Percentiles rank a stretch among this genome's conserved stretches.
These are phyloP conservation scores for Heliopora coerulea DNA, from an alignment of 92 coral and sea anemone species.

Conservation along the genomic window DNA sequence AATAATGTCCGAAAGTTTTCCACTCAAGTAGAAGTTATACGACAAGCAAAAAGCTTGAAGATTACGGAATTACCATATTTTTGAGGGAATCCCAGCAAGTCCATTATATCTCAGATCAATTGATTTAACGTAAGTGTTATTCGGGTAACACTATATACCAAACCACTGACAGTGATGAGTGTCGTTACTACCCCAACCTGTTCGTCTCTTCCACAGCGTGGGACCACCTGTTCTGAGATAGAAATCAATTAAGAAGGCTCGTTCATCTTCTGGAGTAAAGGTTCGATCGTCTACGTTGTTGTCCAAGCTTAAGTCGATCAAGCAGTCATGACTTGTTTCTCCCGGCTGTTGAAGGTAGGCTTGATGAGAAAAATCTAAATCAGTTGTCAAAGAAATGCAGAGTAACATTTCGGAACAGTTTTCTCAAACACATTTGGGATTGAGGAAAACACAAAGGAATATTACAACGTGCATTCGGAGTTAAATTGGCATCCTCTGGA, in stretches of 20 bases:
- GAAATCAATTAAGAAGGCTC: constrained; percentile 56
- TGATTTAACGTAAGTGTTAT: constrained; percentile 56
- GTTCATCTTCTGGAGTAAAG: constrained; percentile 61
- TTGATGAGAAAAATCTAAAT: not conserved
- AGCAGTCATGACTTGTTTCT: not conserved
- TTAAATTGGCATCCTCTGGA: too few species aligned
- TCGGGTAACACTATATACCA: constrained; percentile 62
- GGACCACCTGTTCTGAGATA: constrained; percentile 62
- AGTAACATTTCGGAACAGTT: too few species aligned
- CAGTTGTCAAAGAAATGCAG: too few species aligned
- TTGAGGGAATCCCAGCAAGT: constrained; percentile 57
- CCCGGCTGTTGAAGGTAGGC: not conserved
- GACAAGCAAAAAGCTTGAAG: constrained; percentile 61
- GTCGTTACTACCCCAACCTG: constrained; percentile 49
- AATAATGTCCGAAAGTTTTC: constrained; percentile 50
- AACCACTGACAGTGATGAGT: constrained; percentile 68
- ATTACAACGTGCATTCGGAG: too few species aligned
- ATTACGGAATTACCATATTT: constrained; percentile 76
- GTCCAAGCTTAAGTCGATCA: constrained; percentile 1
- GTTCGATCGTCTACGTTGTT: constrained; percentile 28
- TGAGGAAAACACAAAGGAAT: too few species aligned
- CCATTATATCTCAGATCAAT: constrained; percentile 52
- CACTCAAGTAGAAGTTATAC: constrained; percentile 40
- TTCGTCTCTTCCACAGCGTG: constrained; percentile 46
- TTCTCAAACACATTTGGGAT: too few species aligned